Base-by-base conservation (phyloP, 2,888 invertebrate species). In the Hydrotaea cyrtoneurina region DNA sequence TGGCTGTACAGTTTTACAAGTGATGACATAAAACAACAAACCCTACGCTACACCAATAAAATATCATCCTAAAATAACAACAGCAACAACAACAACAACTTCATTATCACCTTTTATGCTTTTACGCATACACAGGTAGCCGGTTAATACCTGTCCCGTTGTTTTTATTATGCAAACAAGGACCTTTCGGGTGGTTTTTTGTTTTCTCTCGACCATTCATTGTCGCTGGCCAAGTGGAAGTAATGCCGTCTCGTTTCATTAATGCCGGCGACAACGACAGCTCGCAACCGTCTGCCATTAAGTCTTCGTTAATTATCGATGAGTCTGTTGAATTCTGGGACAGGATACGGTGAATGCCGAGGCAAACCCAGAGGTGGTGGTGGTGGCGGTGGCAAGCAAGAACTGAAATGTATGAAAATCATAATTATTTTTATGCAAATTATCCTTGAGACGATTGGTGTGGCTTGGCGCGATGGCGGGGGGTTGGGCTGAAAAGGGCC, bases 291-390 rank as follows among this genome's bases (percentile, higher is more conserved):
- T 78, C 69, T 78, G 57, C 59, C 78, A 69, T 57, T 46, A 57
- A 71, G 78, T 78, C 78, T 71, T 31, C 43, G 59, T 43, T 78
- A 78, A 78, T 69, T 78, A 46, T 57, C 39, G 23, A 39, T 31
- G 53, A 53, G 26, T 17, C 31, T n/a, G 39, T n/a, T n/a, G 59
- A 26, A 31, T 31, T n/a, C 1, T 17, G 26, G 31, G 17, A 31
- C 7, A 17, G 15, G 26, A 59, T 1, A 43, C 3, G 15, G 15
- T 3, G 43, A 8, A 50, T 13, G 50, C 50, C 7, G 15, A 17
- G 1, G n/a, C 26, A 15, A 57, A 31, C 19, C 39, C 8, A 36
- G 66, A 46, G 43, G 13, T 46, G 39, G 11, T 66, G 19, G n/a
- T 17, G 19, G 26, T 59, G 36, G 3, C 36, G 10, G 39, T 10